Percentiles rank a stretch among this genome's conserved stretches.
Evolutionary conservation across 2,797 vertebrate species (phyloP).

Genomic region (Otolemur crassicaudatus): DNA sequence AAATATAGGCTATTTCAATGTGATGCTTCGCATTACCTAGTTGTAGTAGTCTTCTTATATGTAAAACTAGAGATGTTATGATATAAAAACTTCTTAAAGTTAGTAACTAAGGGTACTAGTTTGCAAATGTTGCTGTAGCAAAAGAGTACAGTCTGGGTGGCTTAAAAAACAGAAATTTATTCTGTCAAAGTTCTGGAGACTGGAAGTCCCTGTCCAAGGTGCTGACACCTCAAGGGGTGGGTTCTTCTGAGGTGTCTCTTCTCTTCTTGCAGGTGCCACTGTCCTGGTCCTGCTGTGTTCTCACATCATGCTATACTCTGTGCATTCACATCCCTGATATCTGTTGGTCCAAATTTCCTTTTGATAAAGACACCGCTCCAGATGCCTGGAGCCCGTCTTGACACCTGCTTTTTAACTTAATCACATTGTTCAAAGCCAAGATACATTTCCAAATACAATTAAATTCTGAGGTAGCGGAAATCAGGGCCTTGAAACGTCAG

Average conservation of each 20-base stretch:
- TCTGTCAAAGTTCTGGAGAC: background rate
- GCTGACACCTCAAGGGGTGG: background rate
- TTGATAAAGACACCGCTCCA: background rate
- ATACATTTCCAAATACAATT: background rate
- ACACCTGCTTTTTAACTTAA: background rate
- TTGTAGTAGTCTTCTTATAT: background rate
- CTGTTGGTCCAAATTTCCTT: background rate
- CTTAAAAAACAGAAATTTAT: background rate
- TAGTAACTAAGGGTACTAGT: background rate
- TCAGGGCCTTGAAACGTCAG: background rate
- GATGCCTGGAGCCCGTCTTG: background rate
- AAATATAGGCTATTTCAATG: background rate
- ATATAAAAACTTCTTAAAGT: background rate
- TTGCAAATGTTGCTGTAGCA: background rate
- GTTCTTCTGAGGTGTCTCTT: background rate
- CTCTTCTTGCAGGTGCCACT: background rate
- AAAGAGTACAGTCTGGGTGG: no score
- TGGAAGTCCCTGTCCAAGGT: background rate
- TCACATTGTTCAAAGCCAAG: background rate
- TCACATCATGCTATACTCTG: background rate
- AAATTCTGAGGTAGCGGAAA: background rate
- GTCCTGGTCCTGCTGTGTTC: background rate
- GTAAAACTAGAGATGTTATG: background rate
- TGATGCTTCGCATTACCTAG: background rate
- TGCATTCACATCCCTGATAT: background rate